These are phyloP conservation scores for Cochlearius cochlearius DNA, from an alignment of 2,113 vertebrate genomes.

Conservation along the genomic window DNA sequence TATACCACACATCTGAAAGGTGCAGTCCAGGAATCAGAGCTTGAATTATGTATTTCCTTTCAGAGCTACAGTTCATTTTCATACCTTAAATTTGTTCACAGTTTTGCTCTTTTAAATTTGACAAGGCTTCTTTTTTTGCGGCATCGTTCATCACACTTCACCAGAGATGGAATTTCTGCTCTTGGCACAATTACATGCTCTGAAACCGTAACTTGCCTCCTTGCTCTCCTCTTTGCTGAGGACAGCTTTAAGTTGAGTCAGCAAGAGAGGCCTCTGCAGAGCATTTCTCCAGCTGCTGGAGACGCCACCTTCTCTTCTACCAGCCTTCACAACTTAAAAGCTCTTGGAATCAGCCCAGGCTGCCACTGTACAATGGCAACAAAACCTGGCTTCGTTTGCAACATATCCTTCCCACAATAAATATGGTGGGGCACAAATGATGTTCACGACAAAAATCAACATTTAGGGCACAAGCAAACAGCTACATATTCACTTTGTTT, in stretches of 20 bases:
- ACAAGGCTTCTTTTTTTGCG: not conserved
- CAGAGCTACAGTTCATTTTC: not conserved
- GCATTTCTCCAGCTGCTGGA: not conserved
- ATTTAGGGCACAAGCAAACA: not conserved
- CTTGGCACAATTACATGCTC: not conserved
- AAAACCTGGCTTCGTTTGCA: not conserved
- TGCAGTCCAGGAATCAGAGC: not conserved
- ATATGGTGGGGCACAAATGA: not conserved
- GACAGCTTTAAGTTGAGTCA: not conserved
- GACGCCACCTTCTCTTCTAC: not conserved
- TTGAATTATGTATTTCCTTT: not conserved
- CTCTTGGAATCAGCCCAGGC: not conserved
- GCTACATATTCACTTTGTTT: not conserved
- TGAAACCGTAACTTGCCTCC: not conserved
- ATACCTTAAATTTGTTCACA: not conserved
- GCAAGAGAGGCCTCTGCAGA: not conserved
- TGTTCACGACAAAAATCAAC: not conserved
- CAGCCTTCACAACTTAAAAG: not conserved
- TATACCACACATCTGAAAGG: not conserved
- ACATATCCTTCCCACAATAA: not conserved
- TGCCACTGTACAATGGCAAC: rapidly evolving
- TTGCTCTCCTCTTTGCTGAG: not conserved
- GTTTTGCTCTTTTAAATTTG: not conserved
- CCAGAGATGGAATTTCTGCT: not conserved
- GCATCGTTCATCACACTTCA: not conserved